Evolutionary conservation across 2,888 invertebrate genomes (phyloP).

Genomic region (Nemotelus nigrinus): DNA sequence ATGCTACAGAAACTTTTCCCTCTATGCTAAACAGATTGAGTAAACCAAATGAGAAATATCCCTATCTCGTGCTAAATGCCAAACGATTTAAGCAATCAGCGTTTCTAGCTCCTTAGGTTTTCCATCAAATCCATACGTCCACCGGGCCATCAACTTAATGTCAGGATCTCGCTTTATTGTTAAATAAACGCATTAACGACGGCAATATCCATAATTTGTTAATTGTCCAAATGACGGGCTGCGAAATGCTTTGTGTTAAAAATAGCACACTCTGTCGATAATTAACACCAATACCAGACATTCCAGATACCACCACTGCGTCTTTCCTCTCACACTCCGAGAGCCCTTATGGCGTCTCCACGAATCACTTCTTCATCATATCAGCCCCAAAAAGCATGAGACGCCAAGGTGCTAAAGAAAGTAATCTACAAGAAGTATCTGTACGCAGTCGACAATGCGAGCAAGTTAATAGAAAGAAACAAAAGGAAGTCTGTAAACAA

Average conservation of each 20-base stretch:
- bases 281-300: constrained; percentile 8
- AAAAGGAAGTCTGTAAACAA: constrained; percentile 40
- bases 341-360: not conserved
- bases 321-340: not conserved
- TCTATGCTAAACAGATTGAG: no score
- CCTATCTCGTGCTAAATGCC: no score
- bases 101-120: no score
- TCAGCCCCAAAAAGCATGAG: not conserved
- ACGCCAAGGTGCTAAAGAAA: constrained; percentile 11
- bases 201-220: constrained; percentile 37
- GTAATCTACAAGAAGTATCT: constrained; percentile 8
- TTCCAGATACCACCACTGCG: not conserved
- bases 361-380: not conserved
- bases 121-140: no score
- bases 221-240: constrained; percentile 35
- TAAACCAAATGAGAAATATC: no score
- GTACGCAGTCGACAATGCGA: not conserved
- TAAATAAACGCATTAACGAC: constrained; percentile 32
- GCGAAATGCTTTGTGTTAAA: constrained; percentile 33
- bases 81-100: no score
- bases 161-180: not conserved
- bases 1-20: no score
- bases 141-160: no score
- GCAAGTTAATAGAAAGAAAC: constrained; percentile 13
- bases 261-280: constrained; percentile 13